Evolutionary conservation across 2,888 invertebrate species (phyloP).

Genomic region (Scaptomyza flava): DNA sequence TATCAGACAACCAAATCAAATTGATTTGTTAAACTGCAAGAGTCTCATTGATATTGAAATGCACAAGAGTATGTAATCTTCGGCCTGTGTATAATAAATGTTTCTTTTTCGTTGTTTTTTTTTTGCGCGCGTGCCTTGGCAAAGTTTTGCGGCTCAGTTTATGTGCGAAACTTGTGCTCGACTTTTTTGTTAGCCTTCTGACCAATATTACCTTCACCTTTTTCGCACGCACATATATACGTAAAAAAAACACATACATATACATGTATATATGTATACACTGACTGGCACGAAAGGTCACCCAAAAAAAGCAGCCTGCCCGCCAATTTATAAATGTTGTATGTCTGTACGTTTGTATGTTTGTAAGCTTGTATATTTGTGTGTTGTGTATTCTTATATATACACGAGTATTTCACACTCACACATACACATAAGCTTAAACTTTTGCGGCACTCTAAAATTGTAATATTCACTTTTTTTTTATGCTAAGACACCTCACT

Average conservation of each 20-base stretch:
- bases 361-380: constrained; percentile 43
- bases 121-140: constrained; percentile 59
- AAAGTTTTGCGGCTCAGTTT: constrained; percentile 72
- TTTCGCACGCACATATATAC: constrained; percentile 44
- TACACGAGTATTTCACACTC: constrained; percentile 40
- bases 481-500: constrained; percentile 56
- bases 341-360: constrained; percentile 40
- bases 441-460: constrained; percentile 64
- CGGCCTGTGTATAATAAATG: background rate
- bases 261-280: constrained; percentile 15
- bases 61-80: background rate
- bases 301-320: constrained; percentile 47
- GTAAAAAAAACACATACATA: constrained; percentile 11
- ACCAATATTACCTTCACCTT: constrained; percentile 75
- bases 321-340: constrained; percentile 74
- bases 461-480: constrained; percentile 77
- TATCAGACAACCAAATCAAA: too few relatives aligned
- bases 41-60: background rate
- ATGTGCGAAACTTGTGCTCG: constrained; percentile 60
- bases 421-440: constrained; percentile 44
- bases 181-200: constrained; percentile 58
- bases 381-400: constrained; percentile 22
- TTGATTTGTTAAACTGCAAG: too few relatives aligned
- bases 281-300: constrained; percentile 70
- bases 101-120: constrained; percentile 28